Percentiles rank a stretch among this genome's conserved stretches.
Evolutionary conservation across 2,113 vertebrate species (phyloP).

Genomic region (Pollachius pollachius): DNA sequence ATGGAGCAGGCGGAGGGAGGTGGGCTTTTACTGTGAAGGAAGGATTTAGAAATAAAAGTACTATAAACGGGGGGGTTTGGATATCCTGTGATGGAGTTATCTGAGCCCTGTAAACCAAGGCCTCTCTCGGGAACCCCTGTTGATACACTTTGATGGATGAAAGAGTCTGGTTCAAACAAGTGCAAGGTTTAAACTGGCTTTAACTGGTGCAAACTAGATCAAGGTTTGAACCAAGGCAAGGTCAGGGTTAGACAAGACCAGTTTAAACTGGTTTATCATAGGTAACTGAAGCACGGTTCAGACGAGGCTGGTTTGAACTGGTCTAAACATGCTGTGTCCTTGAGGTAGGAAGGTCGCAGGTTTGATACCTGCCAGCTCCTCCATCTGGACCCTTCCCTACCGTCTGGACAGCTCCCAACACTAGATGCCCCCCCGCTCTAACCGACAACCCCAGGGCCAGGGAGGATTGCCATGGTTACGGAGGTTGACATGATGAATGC

Average conservation of each 20-base stretch:
- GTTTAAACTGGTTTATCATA: too few relatives aligned
- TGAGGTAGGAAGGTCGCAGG: conserved; percentile 34
- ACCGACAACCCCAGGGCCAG: conserved; percentile 61
- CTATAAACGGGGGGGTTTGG: too few relatives aligned
- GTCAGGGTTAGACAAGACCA: too few relatives aligned
- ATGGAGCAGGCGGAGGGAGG: not conserved
- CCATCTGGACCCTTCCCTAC: conserved; percentile 15
- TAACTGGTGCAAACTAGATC: conserved; percentile 9
- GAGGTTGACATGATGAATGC: conserved; percentile 37
- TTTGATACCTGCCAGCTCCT: too few relatives aligned
- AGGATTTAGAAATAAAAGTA: too few relatives aligned
- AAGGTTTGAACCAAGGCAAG: too few relatives aligned
- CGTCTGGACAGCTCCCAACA: conserved; percentile 30
- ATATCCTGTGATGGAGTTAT: too few relatives aligned
- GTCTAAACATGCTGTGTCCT: conserved; percentile 37
- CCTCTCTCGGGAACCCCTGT: not conserved
- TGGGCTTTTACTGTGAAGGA: not conserved
- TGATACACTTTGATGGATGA: conserved; percentile 43
- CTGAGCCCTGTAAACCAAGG: too few relatives aligned
- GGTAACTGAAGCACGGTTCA: too few relatives aligned
- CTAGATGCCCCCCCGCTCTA: conserved; percentile 30
- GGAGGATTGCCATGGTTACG: too few relatives aligned
- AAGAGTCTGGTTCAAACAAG: conserved; percentile 44
- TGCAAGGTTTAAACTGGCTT: not conserved
- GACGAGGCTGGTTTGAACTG: not conserved